These are phyloP conservation scores for Peromyscus leucopus DNA, from an alignment of 2,113 vertebrate genomes.

Conservation along the genomic window DNA sequence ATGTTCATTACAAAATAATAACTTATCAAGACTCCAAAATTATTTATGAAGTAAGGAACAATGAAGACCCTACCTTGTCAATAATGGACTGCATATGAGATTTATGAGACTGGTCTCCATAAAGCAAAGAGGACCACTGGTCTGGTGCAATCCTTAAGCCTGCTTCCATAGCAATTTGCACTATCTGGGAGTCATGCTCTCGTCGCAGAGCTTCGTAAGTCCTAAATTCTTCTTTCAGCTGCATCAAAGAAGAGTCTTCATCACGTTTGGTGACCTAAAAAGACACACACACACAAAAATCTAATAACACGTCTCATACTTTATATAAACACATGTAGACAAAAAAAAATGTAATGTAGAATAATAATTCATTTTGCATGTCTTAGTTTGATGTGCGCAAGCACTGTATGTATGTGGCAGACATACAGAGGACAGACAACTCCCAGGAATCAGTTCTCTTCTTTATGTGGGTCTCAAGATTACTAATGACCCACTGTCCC, in stretches of 20 bases:
- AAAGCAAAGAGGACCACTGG: constrained; percentile 98
- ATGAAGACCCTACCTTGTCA: constrained; percentile 94
- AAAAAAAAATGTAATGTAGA: not conserved
- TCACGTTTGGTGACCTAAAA: constrained; percentile 97
- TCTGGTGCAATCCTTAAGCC: constrained; percentile 98
- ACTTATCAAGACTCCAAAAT: constrained; percentile 31
- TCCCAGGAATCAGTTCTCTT: not conserved
- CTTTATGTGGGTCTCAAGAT: not conserved
- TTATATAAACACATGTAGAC: not conserved
- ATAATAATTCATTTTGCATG: not conserved
- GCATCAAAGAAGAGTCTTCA: constrained; percentile 99
- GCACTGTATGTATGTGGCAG: not conserved
- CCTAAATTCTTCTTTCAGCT: constrained; percentile 98
- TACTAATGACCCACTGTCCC: not conserved
- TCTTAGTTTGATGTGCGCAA: not conserved
- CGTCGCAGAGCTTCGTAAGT: constrained; percentile 97
- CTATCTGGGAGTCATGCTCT: constrained; percentile 99
- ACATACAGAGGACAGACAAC: not conserved
- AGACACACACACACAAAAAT: not conserved
- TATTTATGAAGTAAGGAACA: constrained; percentile 36
- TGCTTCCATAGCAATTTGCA: constrained; percentile 99
- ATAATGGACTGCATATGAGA: constrained; percentile 99
- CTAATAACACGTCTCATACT: constrained; percentile 24
- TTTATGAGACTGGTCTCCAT: constrained; percentile 98
- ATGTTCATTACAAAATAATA: constrained; percentile 8